Evolutionary conservation across 2,888 invertebrate genomes (phyloP).

Genomic region (Andrena minutula): DNA sequence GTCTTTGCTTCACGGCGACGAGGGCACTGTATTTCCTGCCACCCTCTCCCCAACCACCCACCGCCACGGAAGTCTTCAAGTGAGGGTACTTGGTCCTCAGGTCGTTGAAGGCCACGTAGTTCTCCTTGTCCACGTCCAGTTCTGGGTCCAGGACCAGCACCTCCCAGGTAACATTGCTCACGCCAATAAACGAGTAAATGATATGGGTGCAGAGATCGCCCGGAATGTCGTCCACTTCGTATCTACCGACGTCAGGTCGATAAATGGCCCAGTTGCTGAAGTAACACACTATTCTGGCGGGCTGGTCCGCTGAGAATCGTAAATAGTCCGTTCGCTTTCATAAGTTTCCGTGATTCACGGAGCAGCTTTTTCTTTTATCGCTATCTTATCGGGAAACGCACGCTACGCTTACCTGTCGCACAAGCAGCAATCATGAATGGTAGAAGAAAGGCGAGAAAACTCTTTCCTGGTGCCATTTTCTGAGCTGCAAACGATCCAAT

Average conservation of each 20-base stretch:
- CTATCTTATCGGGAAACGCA: constrained; percentile 32
- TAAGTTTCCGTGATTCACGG: neutral
- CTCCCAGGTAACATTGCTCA: constrained; percentile 91
- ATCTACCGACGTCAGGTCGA: constrained; percentile 92
- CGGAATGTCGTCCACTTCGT: constrained; percentile 94
- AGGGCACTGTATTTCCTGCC: constrained; percentile 94
- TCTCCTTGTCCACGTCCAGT: constrained; percentile 90
- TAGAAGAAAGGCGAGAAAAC: constrained; percentile 55
- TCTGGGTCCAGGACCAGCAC: constrained; percentile 93
- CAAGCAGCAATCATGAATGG: constrained; percentile 49
- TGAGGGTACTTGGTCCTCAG: constrained; percentile 90
- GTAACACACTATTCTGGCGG: constrained; percentile 87
- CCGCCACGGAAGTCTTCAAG: constrained; percentile 92
- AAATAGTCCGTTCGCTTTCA: too few species aligned
- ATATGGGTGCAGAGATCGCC: constrained; percentile 94
- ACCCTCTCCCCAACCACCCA: constrained; percentile 97
- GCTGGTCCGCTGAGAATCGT: constrained; percentile 54
- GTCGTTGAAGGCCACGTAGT: constrained; percentile 92
- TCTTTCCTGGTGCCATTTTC: constrained; percentile 65
- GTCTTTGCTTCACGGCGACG: constrained; percentile 89
- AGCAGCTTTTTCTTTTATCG: neutral
- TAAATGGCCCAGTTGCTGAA: constrained; percentile 95
- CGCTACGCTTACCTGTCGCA: constrained; percentile 62
- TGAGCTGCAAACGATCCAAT: constrained; percentile 41
- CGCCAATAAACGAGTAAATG: constrained; percentile 95